Conservation (phyloP, 2,888 invertebrate genomes). For the Petrophora chlorosata region DNA sequence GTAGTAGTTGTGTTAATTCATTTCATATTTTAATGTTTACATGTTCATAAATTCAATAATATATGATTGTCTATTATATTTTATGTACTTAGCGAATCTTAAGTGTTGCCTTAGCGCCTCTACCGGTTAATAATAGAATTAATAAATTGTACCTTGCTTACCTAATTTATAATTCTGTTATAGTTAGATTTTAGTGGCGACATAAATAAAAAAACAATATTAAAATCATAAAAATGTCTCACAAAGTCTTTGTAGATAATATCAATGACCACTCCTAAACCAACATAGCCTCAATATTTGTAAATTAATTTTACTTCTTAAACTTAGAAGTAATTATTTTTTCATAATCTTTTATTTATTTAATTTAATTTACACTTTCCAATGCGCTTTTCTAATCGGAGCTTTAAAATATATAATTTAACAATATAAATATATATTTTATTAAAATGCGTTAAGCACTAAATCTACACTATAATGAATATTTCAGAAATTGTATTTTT, state of each 20-base stretch:
- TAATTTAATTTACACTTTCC: background rate
- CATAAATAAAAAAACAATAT: too few species aligned
- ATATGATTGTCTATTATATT: too few species aligned
- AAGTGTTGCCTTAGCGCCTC: background rate
- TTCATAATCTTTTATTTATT: background rate
- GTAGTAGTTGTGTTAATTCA: slow-evolving; percentile 1
- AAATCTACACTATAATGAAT: slow-evolving; percentile 11
- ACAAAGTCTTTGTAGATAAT: too few species aligned
- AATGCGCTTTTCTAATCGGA: slow-evolving; percentile 22
- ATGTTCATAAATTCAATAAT: background rate
- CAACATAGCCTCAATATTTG: too few species aligned
- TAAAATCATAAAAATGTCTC: too few species aligned
- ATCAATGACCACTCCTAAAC: too few species aligned
- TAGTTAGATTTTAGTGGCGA: too few species aligned
- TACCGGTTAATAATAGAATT: background rate
- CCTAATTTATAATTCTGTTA: too few species aligned
- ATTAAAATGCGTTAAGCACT: slow-evolving; percentile 12
- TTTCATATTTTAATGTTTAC: slow-evolving; percentile 1
- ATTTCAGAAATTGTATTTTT: slow-evolving; percentile 17
- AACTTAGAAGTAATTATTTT: too few species aligned
- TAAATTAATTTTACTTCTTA: too few species aligned
- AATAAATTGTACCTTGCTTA: background rate
- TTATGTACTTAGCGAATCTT: background rate
- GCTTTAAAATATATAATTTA: slow-evolving; percentile 21
- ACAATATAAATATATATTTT: slow-evolving; percentile 10